Conservation (phyloP, 2,888 invertebrate species). For the Deilephila elpenor region DNA sequence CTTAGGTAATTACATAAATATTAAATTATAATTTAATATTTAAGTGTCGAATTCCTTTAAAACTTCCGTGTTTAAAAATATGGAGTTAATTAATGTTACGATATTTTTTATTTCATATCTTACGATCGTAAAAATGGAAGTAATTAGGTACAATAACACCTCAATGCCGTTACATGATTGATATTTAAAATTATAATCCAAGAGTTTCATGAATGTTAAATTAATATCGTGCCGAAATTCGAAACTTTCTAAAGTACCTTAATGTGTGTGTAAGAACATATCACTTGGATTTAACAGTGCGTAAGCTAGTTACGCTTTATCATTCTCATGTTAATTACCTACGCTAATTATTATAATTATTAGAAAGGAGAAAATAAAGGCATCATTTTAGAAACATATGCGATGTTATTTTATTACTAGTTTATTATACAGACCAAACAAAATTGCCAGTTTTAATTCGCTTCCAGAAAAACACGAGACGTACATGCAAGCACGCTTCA, state of each 20-base stretch:
- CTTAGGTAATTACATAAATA: no score
- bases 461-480: constrained; percentile 59
- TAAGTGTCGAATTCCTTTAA: no score
- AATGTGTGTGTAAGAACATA: constrained; percentile 13
- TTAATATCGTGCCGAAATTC: not conserved
- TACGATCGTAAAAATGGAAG: no score
- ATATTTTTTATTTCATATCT: no score
- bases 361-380: constrained; percentile 37
- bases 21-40: no score
- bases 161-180: not conserved
- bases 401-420: constrained; percentile 39
- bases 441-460: constrained; percentile 57
- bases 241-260: constrained; percentile 3
- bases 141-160: not conserved
- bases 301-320: constrained; percentile 20
- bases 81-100: no score
- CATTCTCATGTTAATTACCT: constrained; percentile 19
- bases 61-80: no score
- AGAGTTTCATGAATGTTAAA: not conserved
- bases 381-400: constrained; percentile 35
- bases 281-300: constrained; percentile 17
- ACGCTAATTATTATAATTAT: constrained; percentile 24
- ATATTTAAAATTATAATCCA: not conserved
- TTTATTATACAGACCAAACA: constrained; percentile 45
- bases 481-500: constrained; percentile 65